A percentile compares a stretch with the other conserved stretches of the same genome.
Evolutionary conservation across 2,113 vertebrate genomes (phyloP).

Genomic region (Potamarius usumacintae): DNA sequence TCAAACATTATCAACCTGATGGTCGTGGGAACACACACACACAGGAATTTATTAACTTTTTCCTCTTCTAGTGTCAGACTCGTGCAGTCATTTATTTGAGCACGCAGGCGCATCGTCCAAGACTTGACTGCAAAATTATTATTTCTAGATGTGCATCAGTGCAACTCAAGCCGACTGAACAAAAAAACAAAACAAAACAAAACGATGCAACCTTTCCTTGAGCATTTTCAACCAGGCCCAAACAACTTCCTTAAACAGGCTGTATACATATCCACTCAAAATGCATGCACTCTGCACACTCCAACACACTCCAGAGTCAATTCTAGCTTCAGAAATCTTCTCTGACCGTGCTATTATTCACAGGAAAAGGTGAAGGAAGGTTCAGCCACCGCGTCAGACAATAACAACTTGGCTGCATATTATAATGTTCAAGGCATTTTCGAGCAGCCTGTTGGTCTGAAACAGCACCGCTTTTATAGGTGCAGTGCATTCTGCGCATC

Average conservation of each 20-base stretch:
- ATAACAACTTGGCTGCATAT: conserved; percentile 45
- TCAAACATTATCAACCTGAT: conserved; percentile 70
- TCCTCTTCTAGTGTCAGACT: background rate
- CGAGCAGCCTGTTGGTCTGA: conserved; percentile 29
- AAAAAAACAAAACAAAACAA: background rate
- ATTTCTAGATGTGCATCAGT: too few species aligned
- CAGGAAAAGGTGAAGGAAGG: conserved; percentile 44
- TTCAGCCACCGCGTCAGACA: conserved; percentile 40
- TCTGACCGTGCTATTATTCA: conserved; percentile 30
- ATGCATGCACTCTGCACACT: too few species aligned
- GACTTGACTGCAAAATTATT: background rate
- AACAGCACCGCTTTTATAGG: conserved; percentile 20
- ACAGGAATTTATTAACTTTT: background rate
- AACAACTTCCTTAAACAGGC: background rate
- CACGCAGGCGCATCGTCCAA: background rate
- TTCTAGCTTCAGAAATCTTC: background rate
- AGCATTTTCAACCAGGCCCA: background rate
- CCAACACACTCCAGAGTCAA: background rate
- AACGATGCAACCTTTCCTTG: background rate
- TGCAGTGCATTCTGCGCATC: conserved; percentile 16
- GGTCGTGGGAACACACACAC: conserved; percentile 26
- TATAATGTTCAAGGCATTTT: conserved; percentile 33
- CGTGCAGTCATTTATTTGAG: background rate
- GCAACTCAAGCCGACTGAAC: too few species aligned
- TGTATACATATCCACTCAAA: background rate